Percentiles rank a stretch among this genome's conserved stretches.
Evolutionary conservation across 2,113 vertebrate genomes (phyloP).

Genomic region (Hippocampus zosterae): DNA sequence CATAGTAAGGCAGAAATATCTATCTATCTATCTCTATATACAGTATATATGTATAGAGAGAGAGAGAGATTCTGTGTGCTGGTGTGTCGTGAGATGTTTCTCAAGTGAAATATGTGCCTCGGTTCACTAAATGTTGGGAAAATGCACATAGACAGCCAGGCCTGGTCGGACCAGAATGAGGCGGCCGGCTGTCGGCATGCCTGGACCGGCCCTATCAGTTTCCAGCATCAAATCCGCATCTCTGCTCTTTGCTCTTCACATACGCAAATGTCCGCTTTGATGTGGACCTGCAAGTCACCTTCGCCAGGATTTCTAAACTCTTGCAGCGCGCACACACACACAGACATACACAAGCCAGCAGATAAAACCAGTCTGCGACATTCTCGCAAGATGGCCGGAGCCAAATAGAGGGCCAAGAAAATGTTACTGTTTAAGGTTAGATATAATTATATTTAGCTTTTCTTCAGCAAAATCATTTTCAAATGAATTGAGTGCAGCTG

Average conservation of each 20-base stretch:
- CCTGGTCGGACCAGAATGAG: slow-evolving; percentile 24
- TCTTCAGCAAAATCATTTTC: no score
- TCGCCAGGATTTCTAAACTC: neutral
- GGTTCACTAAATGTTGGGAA: neutral
- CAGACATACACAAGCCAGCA: neutral
- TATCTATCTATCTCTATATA: no score
- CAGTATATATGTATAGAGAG: no score
- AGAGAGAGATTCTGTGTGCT: no score
- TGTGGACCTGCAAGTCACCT: slow-evolving; percentile 39
- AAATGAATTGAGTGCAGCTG: no score
- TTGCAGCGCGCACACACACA: neutral
- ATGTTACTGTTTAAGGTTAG: no score
- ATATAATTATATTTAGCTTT: no score
- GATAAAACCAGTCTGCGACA: neutral
- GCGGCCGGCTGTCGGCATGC: slow-evolving; percentile 36
- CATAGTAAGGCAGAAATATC: no score
- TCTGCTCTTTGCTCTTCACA: slow-evolving; percentile 30
- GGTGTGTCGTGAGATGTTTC: no score
- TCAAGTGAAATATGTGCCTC: no score
- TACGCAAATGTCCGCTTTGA: slow-evolving; percentile 68
- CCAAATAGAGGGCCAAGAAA: no score
- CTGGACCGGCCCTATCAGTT: slow-evolving; percentile 50
- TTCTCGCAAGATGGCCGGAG: neutral
- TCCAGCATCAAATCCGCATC: slow-evolving; percentile 46
- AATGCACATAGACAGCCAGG: neutral